Evolutionary conservation across 1,140 invertebrate species (phyloP), one percentile per base, ranked within the genome.

Genomic region (Pogonus chalceus): DNA sequence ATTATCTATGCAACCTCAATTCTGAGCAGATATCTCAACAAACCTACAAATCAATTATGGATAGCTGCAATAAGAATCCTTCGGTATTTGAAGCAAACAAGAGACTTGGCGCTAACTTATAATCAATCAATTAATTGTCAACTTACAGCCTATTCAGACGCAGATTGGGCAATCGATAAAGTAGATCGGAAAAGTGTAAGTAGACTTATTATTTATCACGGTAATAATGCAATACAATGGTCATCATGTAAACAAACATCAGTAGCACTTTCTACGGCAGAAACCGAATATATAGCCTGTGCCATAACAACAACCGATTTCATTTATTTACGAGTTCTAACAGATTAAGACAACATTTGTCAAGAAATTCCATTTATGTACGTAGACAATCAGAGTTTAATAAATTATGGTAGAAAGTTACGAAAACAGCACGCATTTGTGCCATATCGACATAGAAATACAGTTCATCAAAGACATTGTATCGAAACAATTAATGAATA

Each of bases 1-100:
- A 72, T 54, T 71, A 69, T 57, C 65, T 62, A 57, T 69, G 4
- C 55, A 58, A 22, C 59, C 65, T 43, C 58, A 65, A 39, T 66
- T 65, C 31, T 47, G 65, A 10, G 22, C 56, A 2, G 47, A 49
- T 20, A 12, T 31, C 20, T 23, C 51, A 2, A 24, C 43, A 24
- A 54, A 49, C 4, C 37, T 35, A 1, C 21, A 60, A n/a, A 53
- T 62, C 37, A 49, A 23, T 21, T 26, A 57, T 10, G 35, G 56
- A 50, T 16, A 43, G 3, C 7, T 43, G 9, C 37, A n/a, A n/a
- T n/a, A n/a, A n/a, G n/a, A n/a, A 43, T 43, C 18, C 9, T 43
- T 12, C 9, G 37, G 18, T 43, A 43, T 43, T 9, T 43, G 37
- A 43, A 18, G 18, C 9, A 43, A 18, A 43, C 37, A 18, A 43